Percentiles rank a stretch among this genome's conserved stretches.
phyloP scores from a whole-genome alignment of 2,113 vertebrate species.

The Conger conger region DNA sequence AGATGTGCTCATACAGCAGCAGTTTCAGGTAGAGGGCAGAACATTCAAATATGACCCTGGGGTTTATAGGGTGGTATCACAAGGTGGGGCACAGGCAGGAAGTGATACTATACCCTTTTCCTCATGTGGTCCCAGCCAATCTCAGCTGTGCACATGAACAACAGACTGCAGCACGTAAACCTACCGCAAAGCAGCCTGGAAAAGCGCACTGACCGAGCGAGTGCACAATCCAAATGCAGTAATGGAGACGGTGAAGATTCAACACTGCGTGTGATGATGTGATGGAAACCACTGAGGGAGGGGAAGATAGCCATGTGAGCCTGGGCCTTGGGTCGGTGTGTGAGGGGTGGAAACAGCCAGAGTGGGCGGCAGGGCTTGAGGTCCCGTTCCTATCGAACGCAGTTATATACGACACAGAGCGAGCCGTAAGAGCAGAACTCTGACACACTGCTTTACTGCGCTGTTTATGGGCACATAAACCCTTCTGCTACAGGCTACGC shows the following conservation, averaged over 20 bases:
- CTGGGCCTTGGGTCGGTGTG: not conserved
- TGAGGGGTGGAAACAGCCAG: not conserved
- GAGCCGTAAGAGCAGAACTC: not conserved
- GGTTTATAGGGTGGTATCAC: not conserved
- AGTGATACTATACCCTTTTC: not conserved
- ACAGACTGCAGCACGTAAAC: not conserved
- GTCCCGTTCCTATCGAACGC: not conserved
- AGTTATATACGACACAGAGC: not conserved
- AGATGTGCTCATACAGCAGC: not conserved
- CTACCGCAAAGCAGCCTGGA: not conserved
- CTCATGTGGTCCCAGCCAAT: not conserved
- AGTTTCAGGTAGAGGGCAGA: not conserved
- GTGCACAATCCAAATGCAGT: not conserved
- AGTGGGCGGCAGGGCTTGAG: not conserved
- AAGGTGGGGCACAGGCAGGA: not conserved
- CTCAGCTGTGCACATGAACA: not conserved
- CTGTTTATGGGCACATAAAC: slow-evolving; percentile 38
- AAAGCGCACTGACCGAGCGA: not conserved
- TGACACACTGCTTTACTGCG: slow-evolving; percentile 15
- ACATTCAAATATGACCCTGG: not conserved
- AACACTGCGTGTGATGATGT: too few species aligned
- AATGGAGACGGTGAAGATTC: not conserved
- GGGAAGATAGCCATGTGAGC: not conserved
- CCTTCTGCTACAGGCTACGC: slow-evolving; percentile 28
- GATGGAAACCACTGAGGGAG: too few species aligned